Evolutionary conservation across 1,140 invertebrate genomes (phyloP), one percentile per base, ranked within the genome.

Genomic region (Coenobita brevimanus): DNA sequence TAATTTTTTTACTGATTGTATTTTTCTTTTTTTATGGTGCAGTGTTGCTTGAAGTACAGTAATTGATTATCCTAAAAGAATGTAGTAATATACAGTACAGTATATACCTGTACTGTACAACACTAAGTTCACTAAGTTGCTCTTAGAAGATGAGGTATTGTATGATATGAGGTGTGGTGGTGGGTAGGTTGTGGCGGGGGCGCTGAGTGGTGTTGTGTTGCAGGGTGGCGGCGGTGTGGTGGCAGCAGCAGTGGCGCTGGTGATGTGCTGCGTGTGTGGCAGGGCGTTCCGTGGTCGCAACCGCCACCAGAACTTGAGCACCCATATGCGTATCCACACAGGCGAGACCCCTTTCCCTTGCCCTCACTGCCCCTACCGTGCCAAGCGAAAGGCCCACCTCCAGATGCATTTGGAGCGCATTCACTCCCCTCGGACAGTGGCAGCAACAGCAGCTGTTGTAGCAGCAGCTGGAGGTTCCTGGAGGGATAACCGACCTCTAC

Each of bases 331-430:
- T n/a, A 91, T 91, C 30, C 93, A 93, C 86, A 93, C 93, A 0
- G 90, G 93, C 2, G 94, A 94, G 91, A 91, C 93, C 78, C 94
- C 94, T 10, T 94, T 93, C 91, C 92, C 92, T 80, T 94, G 94
- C 89, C 92, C 92, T 87, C 91, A 93, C 62, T 94, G 94, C 81
- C 83, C 91, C 24, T 89, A 89, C 83, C 83, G 85, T 62, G 89
- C 89, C 71, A 89, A 89, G 69, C 82, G 89, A 41, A 89, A 89
- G 83, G 84, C 89, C 21, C 89, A 89, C 78, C 89, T 89, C 27
- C 89, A 87, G 64, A 82, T 89, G 69, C 89, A 89, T 64, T 64
- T 89, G 62, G 71, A 87, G 43, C 82, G 89, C 62, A 89, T 78
- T 30, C 89, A 89, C 50, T 81, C 83, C 13, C 62, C 79, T 21